Evolutionary conservation across 2,113 vertebrate species (phyloP).

Genomic region (Eclectus roratus): DNA sequence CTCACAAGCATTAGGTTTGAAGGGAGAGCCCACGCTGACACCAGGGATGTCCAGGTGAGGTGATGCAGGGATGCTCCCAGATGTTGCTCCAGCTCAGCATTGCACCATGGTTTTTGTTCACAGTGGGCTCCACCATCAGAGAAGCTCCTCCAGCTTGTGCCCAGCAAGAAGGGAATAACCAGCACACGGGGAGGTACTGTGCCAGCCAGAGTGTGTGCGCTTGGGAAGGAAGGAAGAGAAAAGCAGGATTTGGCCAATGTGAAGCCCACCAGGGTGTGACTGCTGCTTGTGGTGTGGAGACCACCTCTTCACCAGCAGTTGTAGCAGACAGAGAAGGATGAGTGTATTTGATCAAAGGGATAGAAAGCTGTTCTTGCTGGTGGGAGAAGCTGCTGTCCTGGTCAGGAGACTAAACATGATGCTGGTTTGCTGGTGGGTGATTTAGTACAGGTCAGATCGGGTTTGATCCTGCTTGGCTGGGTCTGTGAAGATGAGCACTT

Average conservation of each 20-base stretch:
- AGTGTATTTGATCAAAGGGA: neutral
- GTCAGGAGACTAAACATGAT: fast-evolving
- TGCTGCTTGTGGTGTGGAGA: neutral
- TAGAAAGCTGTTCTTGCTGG: neutral
- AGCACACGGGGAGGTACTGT: neutral
- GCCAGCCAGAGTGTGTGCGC: neutral
- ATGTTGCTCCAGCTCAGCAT: neutral
- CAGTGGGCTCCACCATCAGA: neutral
- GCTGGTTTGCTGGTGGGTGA: neutral
- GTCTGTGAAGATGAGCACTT: neutral
- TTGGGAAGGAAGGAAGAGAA: neutral
- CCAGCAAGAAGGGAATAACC: neutral
- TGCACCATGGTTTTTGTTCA: neutral
- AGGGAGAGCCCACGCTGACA: neutral
- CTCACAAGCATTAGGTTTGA: neutral
- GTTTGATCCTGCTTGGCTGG: neutral
- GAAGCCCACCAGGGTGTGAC: neutral
- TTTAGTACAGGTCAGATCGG: neutral
- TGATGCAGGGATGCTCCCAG: fast-evolving
- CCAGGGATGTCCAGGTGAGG: neutral
- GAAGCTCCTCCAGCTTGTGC: neutral
- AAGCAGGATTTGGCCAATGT: neutral
- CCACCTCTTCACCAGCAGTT: neutral
- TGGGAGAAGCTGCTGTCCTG: neutral
- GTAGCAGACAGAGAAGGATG: neutral